Base-by-base conservation (phyloP, 2,888 invertebrate genomes). In the Diarsia mendica region DNA sequence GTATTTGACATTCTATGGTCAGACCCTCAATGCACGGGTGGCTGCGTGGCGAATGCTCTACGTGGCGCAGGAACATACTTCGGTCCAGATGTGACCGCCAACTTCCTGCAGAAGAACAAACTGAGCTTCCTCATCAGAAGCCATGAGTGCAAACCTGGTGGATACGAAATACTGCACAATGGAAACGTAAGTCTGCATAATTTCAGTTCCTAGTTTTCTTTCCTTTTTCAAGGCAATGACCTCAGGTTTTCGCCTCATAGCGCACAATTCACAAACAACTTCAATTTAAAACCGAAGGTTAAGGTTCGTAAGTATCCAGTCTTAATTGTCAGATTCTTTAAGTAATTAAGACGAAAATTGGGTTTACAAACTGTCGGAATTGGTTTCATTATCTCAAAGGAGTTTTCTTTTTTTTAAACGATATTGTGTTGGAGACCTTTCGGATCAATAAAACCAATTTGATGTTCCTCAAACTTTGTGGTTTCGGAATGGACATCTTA, bases 1-100 rank as follows among this genome's bases (percentile, higher is more conserved):
- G 98, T 99, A n/a, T 98, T 99, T 91, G 99, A 99, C 93, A 97
- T 99, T 51, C 96, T 99, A 86, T 99, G 99, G 99, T 99, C 99
- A 87, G 99, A 99, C 94, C 99, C 99, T 0, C 98, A 98, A 92
- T 97, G 97, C 72, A 97, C 96, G 1, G 97, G 97, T 13, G 98
- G 98, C 3, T 98, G 98, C 90, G 97, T 97, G 81, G 98, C 98
- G 3, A 99, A 99, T 90, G 97, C 97, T 11, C 97, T 98, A 77
- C 97, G 99, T 23, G 99, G 99, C 0, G 99, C 99, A 6, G 99
- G 99, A 4, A 98, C 98, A 4, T 99, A 99, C 94, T 99, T 99
- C 92, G 99, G 99, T 0, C 98, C 99, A 0, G 99, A 99, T 91
- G 98, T 99, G 67, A 98, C 99, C 0, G 97, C 97, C 61, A 96